Percentiles rank a stretch among this genome's conserved stretches.
Evolutionary conservation across 2,797 vertebrate genomes (phyloP).

Genomic region (Rhabdophis nuchalis): DNA sequence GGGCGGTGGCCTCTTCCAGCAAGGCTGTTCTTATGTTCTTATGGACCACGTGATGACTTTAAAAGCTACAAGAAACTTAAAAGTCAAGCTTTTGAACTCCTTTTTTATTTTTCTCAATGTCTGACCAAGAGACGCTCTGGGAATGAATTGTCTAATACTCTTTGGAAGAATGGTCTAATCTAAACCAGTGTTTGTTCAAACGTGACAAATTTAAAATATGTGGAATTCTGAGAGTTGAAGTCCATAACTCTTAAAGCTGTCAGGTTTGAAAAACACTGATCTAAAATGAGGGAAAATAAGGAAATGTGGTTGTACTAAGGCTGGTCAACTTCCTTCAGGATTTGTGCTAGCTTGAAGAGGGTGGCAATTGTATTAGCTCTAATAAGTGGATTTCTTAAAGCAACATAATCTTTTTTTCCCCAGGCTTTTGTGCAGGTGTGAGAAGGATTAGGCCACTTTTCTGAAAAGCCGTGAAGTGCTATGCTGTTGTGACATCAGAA

Average conservation of each 20-base stretch:
- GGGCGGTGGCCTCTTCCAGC: no score
- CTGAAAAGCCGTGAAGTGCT: background rate
- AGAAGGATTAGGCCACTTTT: background rate
- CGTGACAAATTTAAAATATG: background rate
- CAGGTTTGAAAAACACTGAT: background rate
- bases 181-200: background rate
- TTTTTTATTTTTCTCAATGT: background rate
- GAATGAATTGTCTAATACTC: background rate
- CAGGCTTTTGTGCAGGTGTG: background rate
- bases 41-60: background rate
- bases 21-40: no score
- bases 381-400: background rate
- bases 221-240: background rate
- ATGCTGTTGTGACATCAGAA: background rate
- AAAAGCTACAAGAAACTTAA: background rate
- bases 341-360: background rate
- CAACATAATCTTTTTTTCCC: background rate
- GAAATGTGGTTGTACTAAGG: background rate
- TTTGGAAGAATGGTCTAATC: background rate
- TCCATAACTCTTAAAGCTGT: background rate
- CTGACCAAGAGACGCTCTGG: background rate
- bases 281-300: background rate
- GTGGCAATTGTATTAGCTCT: background rate
- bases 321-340: background rate
- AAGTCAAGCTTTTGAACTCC: background rate